Conservation (phyloP, 2,113 vertebrate species). For the Ondatra zibethicus region DNA sequence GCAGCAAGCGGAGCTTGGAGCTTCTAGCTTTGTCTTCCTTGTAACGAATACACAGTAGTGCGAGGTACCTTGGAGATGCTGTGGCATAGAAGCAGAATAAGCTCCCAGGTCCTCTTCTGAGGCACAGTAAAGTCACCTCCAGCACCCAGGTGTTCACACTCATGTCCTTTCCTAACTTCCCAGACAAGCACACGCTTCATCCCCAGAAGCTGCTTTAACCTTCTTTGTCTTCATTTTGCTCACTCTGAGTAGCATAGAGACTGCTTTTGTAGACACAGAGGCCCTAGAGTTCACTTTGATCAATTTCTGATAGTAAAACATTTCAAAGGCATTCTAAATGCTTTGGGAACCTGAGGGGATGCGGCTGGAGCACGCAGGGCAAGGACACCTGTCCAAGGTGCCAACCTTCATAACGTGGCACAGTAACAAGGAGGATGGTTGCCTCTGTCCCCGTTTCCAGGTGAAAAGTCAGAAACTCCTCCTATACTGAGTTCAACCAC, state of each 20-base stretch:
- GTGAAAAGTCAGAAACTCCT: not conserved
- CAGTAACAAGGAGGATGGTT: not conserved
- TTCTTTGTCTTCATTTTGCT: constrained; percentile 24
- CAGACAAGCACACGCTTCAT: not conserved
- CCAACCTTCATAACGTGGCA: not conserved
- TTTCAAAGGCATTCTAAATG: not conserved
- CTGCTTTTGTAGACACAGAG: not conserved
- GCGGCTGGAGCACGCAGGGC: too few species aligned
- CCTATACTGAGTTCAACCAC: not conserved
- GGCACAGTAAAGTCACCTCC: not conserved
- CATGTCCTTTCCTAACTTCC: not conserved
- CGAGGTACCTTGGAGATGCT: not conserved
- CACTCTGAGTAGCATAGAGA: not conserved
- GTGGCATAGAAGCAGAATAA: not conserved
- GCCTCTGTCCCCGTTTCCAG: not conserved
- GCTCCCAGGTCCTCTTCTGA: not conserved
- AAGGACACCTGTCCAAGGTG: not conserved
- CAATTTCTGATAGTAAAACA: constrained; percentile 11
- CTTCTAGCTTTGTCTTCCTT: not conserved
- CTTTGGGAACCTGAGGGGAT: not conserved
- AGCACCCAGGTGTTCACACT: not conserved
- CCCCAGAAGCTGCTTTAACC: not conserved
- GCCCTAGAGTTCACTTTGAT: not conserved
- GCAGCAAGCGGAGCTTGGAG: not conserved
- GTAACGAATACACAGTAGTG: not conserved